Base-by-base conservation (phyloP, 2,888 invertebrate species). In the Cyaniris semiargus region DNA sequence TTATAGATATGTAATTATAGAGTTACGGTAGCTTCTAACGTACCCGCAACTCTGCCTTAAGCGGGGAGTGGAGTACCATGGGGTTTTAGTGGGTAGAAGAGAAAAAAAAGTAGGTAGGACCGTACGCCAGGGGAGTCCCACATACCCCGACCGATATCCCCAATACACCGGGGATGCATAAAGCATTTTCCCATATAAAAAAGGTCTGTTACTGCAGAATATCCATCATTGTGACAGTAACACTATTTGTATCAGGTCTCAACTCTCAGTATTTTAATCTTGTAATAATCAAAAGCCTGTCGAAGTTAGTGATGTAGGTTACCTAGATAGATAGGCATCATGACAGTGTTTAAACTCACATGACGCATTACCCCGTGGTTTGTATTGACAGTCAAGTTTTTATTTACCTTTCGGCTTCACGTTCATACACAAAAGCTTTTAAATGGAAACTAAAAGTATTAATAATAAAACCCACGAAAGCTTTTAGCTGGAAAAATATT, bases 331-430 rank as follows among this genome's bases (percentile, higher is more conserved):
- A 8, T 21, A 44, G 15, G 5, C 13, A 72, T 44, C 27, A 53
- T 53, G 74, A 53, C 23, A 74, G 48, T 74, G 74, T 31, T 74
- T 74, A 53, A 74, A 53, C 74, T n/a, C 34, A 8, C 74, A 53
- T 27, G 74, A 74, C 44, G 44, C 72, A 72, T 48, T 23, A 48
- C 72, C 3, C 0, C 27, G 23, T 23, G 21, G 27, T 44, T 48
- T 21, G 23, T 53, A 74, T 23, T 27, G 53, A 48, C 74, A 27
- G 48, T 1, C 48, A 27, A 53, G 23, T 53, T 53, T 23, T 74
- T 74, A 27, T 66, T 66, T 66, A 66, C 13, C 18, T 66, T 66
- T 66, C 66, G 66, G 15, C 31, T 27, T 27, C 1, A 4, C 18
- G 3, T 53, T 53, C 53, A 53, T 53, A 53, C 53, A 27, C 66